These are phyloP conservation scores for Dendrocopos noguchii DNA, from an alignment of 2,113 vertebrate species.

Conservation along the genomic window DNA sequence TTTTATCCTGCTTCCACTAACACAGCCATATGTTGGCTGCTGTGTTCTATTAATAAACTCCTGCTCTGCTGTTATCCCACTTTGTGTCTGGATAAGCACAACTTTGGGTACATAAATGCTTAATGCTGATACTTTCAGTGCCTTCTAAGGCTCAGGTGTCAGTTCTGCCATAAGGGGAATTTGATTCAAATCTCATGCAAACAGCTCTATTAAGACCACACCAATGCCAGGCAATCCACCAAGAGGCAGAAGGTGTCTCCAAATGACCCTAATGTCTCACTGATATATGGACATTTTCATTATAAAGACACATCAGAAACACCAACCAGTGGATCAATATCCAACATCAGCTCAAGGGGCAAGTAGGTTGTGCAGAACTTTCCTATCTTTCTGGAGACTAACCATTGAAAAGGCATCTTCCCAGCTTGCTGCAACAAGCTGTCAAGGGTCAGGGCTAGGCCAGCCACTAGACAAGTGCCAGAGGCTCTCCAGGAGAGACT, in stretches of 20 bases:
- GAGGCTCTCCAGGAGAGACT: too few relatives aligned
- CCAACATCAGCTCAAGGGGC: not conserved
- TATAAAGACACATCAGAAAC: not conserved
- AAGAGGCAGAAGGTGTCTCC: not conserved
- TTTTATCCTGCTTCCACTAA: not conserved
- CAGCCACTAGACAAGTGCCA: too few relatives aligned
- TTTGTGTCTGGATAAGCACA: not conserved
- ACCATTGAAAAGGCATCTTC: not conserved
- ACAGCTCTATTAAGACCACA: not conserved
- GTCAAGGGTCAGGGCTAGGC: too few relatives aligned
- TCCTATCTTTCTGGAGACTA: not conserved
- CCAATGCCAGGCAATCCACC: not conserved
- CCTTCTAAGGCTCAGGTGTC: not conserved
- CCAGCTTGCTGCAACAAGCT: not conserved
- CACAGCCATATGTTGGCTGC: slow-evolving; percentile 8
- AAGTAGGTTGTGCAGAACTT: not conserved
- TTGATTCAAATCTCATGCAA: not conserved
- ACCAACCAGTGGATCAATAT: not conserved
- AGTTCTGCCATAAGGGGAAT: not conserved
- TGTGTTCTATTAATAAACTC: not conserved
- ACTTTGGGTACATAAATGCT: not conserved
- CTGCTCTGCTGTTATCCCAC: not conserved
- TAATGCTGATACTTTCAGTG: not conserved
- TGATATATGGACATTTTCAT: not conserved
- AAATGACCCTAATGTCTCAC: not conserved